These are phyloP conservation scores for Eudorcas thomsonii DNA, from an alignment of 2,113 vertebrate species.

Conservation along the genomic window DNA sequence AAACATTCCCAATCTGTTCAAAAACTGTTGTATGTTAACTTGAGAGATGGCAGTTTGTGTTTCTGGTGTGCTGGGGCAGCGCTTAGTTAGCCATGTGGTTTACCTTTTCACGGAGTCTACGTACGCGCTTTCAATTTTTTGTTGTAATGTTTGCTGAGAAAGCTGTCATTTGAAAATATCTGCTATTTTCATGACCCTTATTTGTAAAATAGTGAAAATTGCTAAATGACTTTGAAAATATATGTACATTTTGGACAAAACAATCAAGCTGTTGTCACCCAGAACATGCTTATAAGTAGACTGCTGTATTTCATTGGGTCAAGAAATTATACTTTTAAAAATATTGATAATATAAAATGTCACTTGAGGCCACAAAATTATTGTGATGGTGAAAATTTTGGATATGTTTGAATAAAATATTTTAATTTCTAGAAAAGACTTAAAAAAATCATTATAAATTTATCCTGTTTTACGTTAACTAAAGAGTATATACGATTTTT, in stretches of 20 bases:
- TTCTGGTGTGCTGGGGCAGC: neutral
- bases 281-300: neutral
- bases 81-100: neutral
- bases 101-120: neutral
- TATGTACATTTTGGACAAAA: neutral
- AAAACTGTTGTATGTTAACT: neutral
- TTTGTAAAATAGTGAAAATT: neutral
- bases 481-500: slow-evolving; percentile 65
- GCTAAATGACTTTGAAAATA: neutral
- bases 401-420: slow-evolving; percentile 54
- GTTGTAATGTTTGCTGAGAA: neutral
- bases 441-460: slow-evolving; percentile 58
- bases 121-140: neutral
- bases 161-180: neutral
- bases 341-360: neutral
- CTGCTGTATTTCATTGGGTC: neutral
- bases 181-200: neutral
- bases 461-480: slow-evolving; percentile 73
- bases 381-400: neutral
- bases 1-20: neutral
- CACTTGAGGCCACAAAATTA: neutral
- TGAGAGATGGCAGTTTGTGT: neutral
- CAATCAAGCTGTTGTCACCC: neutral
- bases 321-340: neutral
- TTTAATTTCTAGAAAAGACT: slow-evolving; percentile 72